Evolutionary conservation across 2,797 vertebrate species (phyloP).

Genomic region (Sebastes nivosus): DNA sequence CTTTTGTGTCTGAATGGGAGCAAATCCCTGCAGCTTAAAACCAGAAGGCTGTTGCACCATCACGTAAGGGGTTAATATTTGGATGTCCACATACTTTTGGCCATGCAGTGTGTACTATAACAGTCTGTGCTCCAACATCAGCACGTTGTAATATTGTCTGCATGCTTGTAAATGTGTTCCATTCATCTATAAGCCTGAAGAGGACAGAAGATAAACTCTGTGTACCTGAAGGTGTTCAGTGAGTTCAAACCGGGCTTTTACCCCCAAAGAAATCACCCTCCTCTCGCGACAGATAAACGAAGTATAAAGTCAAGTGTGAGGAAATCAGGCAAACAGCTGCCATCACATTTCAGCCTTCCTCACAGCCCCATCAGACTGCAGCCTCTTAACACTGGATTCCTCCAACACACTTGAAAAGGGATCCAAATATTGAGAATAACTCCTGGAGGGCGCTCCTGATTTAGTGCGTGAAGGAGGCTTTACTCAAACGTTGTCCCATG

Average conservation of each 20-base stretch:
- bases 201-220: not conserved
- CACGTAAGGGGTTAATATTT: no score
- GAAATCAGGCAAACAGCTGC: constrained; percentile 31
- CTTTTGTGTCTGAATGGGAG: no score
- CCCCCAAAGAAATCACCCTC: not conserved
- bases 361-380: constrained; percentile 1
- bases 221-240: not conserved
- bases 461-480: constrained; percentile 30
- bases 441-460: constrained; percentile 20
- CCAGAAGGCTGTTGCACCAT: not conserved
- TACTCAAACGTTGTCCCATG: constrained; percentile 33
- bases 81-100: not conserved
- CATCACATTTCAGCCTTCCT: constrained; percentile 32
- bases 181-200: not conserved
- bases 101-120: not conserved
- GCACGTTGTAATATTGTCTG: not conserved
- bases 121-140: not conserved
- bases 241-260: no score
- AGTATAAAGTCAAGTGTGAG: constrained; percentile 8
- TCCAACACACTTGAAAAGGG: constrained; percentile 34
- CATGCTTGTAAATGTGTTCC: not conserved
- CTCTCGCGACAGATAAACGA: not conserved
- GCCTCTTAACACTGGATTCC: not conserved
- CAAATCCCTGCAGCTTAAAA: no score
- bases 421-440: constrained; percentile 23